Evolutionary conservation across 2,113 vertebrate genomes (phyloP), one percentile per base, ranked within the genome.

Genomic region (Danionella cerebrum): DNA sequence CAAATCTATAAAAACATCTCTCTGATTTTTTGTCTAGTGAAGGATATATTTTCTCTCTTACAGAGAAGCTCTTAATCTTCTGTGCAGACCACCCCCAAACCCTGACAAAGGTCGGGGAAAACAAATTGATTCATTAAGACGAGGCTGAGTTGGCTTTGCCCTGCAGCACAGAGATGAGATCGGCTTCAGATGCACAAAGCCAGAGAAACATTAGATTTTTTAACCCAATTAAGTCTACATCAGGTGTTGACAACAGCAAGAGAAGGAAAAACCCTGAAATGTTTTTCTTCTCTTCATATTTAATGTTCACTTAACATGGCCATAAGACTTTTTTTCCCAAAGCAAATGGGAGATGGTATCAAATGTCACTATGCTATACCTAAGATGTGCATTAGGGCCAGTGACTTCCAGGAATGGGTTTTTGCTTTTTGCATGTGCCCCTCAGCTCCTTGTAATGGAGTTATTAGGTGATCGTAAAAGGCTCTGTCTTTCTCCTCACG

Each of bases 391-490:
- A 87, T 89, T 89, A 87, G 80, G 79, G 83, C 67, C 80, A 84
- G 70, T 36, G 76, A 82, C 88, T 89, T 85, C 85, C 87, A 86
- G 86, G 87, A 89, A 79, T 78, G 71, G 74, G 84, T 83, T 71
- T 67, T 73, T 75, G 76, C 69, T 59, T 80, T 53, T 70, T 75
- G 48, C 81, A 79, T 79, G 65, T 86, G 82, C 81, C 85, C 80
- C 83, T 79, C 74, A 79, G 86, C 82, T 82, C 70, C 22, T 71
- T 83, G 81, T 87, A 89, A 90, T 87, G 84, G 82, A 87, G 85
- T 89, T 89, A 90, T 89, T 85, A 87, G 85, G 85, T 87, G 87
- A 87, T 85, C 87, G 83, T 84, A 86, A 87, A 87, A 87, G 80
- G 84, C 75, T 84, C 76, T 77, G 75, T 79, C 78, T 80, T 76